These are phyloP conservation scores for Thymallus thymallus DNA, from an alignment of 2,113 vertebrate genomes.

Conservation along the genomic window DNA sequence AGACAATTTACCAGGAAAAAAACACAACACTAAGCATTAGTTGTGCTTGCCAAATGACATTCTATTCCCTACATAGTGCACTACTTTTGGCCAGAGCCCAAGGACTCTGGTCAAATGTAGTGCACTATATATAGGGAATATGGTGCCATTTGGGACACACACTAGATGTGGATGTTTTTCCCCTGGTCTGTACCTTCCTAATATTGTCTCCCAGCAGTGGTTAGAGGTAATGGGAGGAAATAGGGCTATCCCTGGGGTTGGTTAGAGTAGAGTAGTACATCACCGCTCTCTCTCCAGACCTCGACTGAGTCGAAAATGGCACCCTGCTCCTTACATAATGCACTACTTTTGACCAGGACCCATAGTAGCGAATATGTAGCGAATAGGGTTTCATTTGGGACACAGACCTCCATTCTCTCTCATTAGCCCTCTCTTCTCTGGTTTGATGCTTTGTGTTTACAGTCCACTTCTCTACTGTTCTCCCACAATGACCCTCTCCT, in stretches of 20 bases:
- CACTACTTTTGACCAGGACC: no score
- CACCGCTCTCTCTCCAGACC: background rate
- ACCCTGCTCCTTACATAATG: no score
- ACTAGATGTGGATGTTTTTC: background rate
- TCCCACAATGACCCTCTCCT: no score
- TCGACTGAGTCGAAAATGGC: no score
- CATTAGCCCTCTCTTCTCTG: constrained; percentile 20
- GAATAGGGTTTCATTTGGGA: no score
- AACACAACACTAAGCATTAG: background rate
- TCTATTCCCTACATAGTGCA: no score
- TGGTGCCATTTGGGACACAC: no score
- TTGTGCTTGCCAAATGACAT: background rate
- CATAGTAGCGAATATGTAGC: no score
- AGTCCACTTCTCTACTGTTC: constrained; percentile 13
- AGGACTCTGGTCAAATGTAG: no score
- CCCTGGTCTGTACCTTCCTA: background rate
- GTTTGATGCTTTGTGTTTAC: constrained; percentile 43
- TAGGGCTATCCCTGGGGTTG: constrained; percentile 45
- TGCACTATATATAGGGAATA: no score
- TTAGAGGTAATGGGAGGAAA: constrained; percentile 64
- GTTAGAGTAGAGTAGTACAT: background rate
- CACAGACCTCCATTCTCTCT: background rate
- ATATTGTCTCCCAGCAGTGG: background rate
- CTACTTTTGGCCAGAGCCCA: no score
- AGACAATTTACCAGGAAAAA: background rate